A percentile compares a stretch with the other conserved stretches of the same genome.
These are phyloP conservation scores for Diabrotica undecimpunctata DNA, from an alignment of 1,140 invertebrate genomes.

Conservation along the genomic window DNA sequence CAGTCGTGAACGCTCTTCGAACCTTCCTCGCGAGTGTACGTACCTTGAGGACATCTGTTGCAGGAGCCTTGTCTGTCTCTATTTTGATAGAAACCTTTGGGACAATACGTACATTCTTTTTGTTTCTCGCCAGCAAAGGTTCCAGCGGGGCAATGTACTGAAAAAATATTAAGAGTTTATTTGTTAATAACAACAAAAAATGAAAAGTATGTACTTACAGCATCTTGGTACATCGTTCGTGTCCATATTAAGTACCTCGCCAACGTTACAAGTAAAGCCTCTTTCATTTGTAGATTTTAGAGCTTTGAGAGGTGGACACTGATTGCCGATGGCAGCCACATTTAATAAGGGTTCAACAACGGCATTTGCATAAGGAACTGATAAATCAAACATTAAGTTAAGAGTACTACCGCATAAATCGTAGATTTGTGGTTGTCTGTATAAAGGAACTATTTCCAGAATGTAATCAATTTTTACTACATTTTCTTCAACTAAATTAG, in stretches of 20 bases:
- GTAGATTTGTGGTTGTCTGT: constrained; percentile 85
- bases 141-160: constrained; percentile 92
- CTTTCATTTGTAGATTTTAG: constrained; percentile 78
- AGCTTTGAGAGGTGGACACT: constrained; percentile 85
- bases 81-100: constrained; percentile 89
- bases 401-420: constrained; percentile 92
- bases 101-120: constrained; percentile 84
- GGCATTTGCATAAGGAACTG: constrained; percentile 85
- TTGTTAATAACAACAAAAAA: background rate
- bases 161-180: constrained; percentile 38
- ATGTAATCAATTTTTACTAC: constrained; percentile 85
- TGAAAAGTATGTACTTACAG: constrained; percentile 60
- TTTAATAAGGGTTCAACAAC: constrained; percentile 87
- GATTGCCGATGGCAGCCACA: constrained; percentile 82
- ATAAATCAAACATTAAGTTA: constrained; percentile 89
- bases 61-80: constrained; percentile 83
- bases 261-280: constrained; percentile 89
- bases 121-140: constrained; percentile 87
- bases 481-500: constrained; percentile 76
- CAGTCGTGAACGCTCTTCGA: constrained; percentile 79
- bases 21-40: constrained; percentile 88
- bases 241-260: constrained; percentile 90
- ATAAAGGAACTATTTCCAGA: constrained; percentile 79
- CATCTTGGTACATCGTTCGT: constrained; percentile 89
- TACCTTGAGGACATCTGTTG: constrained; percentile 83